Base-by-base conservation (phyloP, 1,140 invertebrate genomes). In the Cyclargus thomasi region DNA sequence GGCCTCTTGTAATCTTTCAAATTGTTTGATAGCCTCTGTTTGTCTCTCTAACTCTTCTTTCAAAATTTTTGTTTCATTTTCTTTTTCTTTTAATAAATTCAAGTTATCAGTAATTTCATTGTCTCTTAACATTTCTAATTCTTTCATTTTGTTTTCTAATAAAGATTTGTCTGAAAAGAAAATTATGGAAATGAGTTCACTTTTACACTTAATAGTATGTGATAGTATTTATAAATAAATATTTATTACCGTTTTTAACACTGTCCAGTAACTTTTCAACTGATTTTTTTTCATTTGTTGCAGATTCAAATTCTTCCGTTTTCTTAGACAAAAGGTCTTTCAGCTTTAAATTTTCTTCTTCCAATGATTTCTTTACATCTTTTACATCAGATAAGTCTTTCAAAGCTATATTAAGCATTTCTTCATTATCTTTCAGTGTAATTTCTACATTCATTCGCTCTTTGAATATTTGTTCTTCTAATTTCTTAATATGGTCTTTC, bases 361-460 rank as follows among this genome's bases (percentile, higher is more conserved):
- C 55, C 59, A 75, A 63, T 22, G 22, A 5, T 29, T 68, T 62
- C 21, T 68, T 77, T 69, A 74, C 65, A 16, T 64, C 65, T 11
- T 53, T 65, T 11, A 65, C 14, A 55, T 21, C 14, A 11, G 64
- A 22, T 65, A 65, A 65, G 4, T 65, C 64, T 18, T 65, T 65
- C 10, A 65, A 65, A 55, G 53, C 67, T 36, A 68, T 74, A 36
- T 75, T 69, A 0, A 75, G n/a, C 2, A 18, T 53, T 7, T 77
- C 73, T 53, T 16, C 73, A 62, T 77, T 79, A 53, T 83, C 79
- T 62, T 71, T 68, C 2, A 81, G 18, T 47, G 73, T 76, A 5
- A 17, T 55, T 67, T 72, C 68, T 16, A 64, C 55, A 55, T 66
- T 63, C 57, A 63, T 67, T 62, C 67, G 76, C 53, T 73, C 71